These are phyloP conservation scores for Argya squamiceps DNA, from an alignment of 2,797 vertebrate genomes.

Conservation along the genomic window DNA sequence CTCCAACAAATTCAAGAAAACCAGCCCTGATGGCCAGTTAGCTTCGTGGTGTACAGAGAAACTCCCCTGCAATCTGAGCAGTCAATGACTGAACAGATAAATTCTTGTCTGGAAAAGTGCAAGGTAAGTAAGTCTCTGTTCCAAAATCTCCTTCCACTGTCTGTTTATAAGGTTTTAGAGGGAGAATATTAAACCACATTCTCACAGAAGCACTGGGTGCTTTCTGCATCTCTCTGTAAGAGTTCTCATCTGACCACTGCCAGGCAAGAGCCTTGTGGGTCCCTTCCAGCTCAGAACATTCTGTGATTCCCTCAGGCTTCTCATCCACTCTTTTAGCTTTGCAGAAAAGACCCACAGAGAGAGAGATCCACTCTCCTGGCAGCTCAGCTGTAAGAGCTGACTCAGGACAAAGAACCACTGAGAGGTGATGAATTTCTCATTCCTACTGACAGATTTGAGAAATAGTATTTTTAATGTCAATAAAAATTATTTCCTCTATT, in stretches of 20 bases:
- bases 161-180: background rate
- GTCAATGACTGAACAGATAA: background rate
- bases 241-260: background rate
- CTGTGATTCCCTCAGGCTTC: background rate
- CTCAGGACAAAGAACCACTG: background rate
- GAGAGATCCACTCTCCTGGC: background rate
- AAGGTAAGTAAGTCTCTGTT: background rate
- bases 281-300: background rate
- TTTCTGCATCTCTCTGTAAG: background rate
- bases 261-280: background rate
- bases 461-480: background rate
- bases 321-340: background rate
- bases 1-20: background rate
- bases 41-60: background rate
- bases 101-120: background rate
- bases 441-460: background rate
- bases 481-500: background rate
- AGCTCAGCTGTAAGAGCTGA: background rate
- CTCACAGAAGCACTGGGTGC: background rate
- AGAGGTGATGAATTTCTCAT: background rate
- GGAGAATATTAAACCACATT: background rate
- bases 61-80: background rate
- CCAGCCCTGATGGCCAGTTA: background rate
- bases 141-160: background rate
- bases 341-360: background rate